Conservation (phyloP, 2,888 invertebrate genomes). For the Phaonia tiefii region DNA sequence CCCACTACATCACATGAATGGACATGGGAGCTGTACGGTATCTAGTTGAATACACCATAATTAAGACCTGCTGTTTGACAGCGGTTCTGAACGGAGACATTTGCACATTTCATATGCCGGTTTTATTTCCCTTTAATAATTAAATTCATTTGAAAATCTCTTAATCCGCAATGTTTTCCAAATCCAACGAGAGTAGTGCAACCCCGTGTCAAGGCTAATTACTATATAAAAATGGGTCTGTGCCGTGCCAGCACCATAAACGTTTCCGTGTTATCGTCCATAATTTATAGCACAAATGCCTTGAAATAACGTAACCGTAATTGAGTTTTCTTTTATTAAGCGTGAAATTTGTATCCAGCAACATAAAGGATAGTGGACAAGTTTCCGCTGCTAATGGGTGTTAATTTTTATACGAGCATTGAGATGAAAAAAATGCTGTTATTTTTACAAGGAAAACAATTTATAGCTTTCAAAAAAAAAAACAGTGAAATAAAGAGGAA, state of each 20-base stretch:
- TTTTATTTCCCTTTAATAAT: no score
- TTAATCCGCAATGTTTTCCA: no score
- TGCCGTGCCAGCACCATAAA: conserved; percentile 13
- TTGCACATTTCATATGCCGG: no score
- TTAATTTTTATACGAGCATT: conserved; percentile 25
- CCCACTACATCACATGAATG: no score
- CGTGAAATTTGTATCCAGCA: conserved; percentile 12
- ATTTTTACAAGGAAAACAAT: conserved; percentile 6
- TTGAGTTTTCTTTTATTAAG: conserved; percentile 26
- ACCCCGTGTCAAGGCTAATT: no score
- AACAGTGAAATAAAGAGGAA: background rate
- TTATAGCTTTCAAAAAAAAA: conserved; percentile 8
- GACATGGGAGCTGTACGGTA: no score
- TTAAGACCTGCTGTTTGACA: no score
- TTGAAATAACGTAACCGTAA: conserved; percentile 22
- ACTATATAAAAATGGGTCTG: no score
- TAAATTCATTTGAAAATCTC: no score
- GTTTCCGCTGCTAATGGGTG: conserved; percentile 36
- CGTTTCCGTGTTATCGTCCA: conserved; percentile 11
- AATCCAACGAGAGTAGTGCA: no score
- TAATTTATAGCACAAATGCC: conserved; percentile 22
- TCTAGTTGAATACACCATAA: no score
- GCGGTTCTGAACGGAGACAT: no score
- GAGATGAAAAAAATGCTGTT: background rate
- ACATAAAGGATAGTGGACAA: conserved; percentile 29